Conservation (phyloP, 1,140 invertebrate species). For the Semibalanus balanoides region DNA sequence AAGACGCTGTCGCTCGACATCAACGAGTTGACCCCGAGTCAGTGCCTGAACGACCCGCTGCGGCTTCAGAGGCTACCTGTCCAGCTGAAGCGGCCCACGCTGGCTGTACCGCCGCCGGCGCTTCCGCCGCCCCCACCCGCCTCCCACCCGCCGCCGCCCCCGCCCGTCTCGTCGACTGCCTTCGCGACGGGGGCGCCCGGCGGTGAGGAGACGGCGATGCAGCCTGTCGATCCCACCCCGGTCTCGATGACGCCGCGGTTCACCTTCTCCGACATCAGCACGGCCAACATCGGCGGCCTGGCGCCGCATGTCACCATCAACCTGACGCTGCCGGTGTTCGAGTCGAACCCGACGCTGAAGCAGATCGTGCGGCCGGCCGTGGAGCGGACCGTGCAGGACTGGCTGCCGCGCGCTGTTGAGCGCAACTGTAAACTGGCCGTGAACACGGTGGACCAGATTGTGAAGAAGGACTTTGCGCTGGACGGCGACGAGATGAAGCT, state of each 20-base stretch:
- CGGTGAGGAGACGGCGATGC: not conserved
- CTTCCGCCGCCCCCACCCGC: slow-evolving; percentile 19
- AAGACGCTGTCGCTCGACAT: slow-evolving; percentile 89
- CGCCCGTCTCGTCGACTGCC: slow-evolving; percentile 28
- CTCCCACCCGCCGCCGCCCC: slow-evolving; percentile 43
- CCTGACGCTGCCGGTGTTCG: slow-evolving; percentile 47
- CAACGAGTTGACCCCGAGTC: slow-evolving; percentile 23
- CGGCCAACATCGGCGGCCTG: slow-evolving; percentile 53
- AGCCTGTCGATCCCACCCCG: slow-evolving; percentile 16
- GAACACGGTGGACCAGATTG: slow-evolving; percentile 88
- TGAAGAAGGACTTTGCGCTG: slow-evolving; percentile 94
- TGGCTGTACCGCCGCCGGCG: slow-evolving; percentile 14
- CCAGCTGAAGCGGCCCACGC: slow-evolving; percentile 9
- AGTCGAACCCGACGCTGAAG: slow-evolving; percentile 77
- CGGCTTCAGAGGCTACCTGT: slow-evolving; percentile 8
- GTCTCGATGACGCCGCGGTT: slow-evolving; percentile 79
- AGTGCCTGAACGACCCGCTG: slow-evolving; percentile 4
- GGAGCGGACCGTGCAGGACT: slow-evolving; percentile 86
- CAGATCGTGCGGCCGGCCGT: slow-evolving; percentile 69
- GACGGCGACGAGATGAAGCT: slow-evolving; percentile 88
- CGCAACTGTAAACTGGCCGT: slow-evolving; percentile 61
- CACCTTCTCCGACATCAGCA: slow-evolving; percentile 72
- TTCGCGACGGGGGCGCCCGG: slow-evolving; percentile 12
- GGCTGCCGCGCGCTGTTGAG: slow-evolving; percentile 63
- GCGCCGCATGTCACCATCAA: slow-evolving; percentile 59